Conservation (phyloP, 2,797 vertebrate species). For the Eospalax fontanierii region DNA sequence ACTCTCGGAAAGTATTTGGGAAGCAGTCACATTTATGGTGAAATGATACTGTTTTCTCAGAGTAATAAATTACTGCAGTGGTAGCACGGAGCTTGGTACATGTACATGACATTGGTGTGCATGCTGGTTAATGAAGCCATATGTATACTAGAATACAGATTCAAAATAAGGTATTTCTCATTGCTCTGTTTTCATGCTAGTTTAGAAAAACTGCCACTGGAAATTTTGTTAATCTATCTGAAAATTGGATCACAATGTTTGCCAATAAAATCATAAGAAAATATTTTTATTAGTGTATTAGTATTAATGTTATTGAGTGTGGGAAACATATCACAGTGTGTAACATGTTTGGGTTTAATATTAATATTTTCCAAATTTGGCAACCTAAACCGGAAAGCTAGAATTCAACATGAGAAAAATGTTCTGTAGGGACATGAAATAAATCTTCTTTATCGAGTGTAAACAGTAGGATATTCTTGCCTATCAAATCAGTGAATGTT, state of each 20-base stretch:
- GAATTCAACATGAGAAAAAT: conserved; percentile 63
- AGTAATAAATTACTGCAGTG: not conserved
- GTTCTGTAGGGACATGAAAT: conserved; percentile 5
- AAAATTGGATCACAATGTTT: not conserved
- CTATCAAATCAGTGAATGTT: conserved; percentile 22
- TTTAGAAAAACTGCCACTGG: not conserved
- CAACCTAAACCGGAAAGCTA: conserved; percentile 57
- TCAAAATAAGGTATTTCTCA: not conserved
- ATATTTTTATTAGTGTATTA: not conserved
- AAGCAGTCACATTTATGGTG: not conserved
- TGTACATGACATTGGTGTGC: not conserved
- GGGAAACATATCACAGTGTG: not conserved
- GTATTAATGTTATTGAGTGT: not conserved
- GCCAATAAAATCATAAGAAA: conserved; percentile 30
- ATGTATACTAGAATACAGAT: not conserved
- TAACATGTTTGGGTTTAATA: not conserved
- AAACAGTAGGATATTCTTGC: conserved; percentile 50
- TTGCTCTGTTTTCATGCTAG: not conserved
- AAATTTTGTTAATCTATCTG: conserved; percentile 24
- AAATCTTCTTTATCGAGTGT: conserved; percentile 49
- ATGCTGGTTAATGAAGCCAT: not conserved
- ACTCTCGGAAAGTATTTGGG: conserved; percentile 35
- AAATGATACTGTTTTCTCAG: conserved; percentile 34
- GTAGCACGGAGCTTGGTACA: not conserved
- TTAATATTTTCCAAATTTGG: conserved; percentile 45